Percentiles rank a stretch among this genome's conserved stretches.
Evolutionary conservation across 2,888 invertebrate genomes (phyloP).

Genomic region (Cotesia congregata): DNA sequence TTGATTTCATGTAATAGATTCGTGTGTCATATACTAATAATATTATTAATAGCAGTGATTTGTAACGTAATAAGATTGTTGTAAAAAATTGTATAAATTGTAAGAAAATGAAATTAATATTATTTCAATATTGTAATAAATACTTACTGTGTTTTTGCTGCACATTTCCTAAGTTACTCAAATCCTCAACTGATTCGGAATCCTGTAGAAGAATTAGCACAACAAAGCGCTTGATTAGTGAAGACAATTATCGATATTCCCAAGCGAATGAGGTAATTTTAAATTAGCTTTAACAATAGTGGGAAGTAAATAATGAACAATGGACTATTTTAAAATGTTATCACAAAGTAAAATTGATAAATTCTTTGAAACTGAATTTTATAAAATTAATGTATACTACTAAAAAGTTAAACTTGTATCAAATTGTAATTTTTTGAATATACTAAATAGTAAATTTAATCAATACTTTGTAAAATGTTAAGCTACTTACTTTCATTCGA

Average conservation of each 20-base stretch:
- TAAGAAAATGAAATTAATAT: constrained; percentile 10
- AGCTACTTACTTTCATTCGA: constrained; percentile 77
- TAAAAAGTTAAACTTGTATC: not conserved
- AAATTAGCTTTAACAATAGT: constrained; percentile 48
- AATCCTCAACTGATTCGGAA: constrained; percentile 71
- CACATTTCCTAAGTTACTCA: constrained; percentile 63
- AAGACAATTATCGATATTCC: constrained; percentile 50
- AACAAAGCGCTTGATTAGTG: constrained; percentile 38
- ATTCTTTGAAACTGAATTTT: not conserved
- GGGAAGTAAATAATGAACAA: constrained; percentile 49
- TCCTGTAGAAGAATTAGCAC: constrained; percentile 63
- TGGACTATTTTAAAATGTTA: constrained; percentile 23
- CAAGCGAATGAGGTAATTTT: constrained; percentile 48
- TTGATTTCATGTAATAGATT: not conserved
- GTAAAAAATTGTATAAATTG: not conserved
- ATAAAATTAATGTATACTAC: not conserved
- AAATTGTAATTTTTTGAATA: constrained; percentile 10
- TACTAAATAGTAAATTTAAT: constrained; percentile 14
- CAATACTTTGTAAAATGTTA: constrained; percentile 11
- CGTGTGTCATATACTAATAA: constrained; percentile 18
- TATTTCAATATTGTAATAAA: not conserved
- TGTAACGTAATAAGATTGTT: not conserved
- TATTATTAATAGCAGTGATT: not conserved
- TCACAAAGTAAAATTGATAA: constrained; percentile 9
- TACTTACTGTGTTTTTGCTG: constrained; percentile 64